These are phyloP conservation scores for Oncopodura yosiiana DNA, from an alignment of 1,140 invertebrate genomes.

Conservation along the genomic window DNA sequence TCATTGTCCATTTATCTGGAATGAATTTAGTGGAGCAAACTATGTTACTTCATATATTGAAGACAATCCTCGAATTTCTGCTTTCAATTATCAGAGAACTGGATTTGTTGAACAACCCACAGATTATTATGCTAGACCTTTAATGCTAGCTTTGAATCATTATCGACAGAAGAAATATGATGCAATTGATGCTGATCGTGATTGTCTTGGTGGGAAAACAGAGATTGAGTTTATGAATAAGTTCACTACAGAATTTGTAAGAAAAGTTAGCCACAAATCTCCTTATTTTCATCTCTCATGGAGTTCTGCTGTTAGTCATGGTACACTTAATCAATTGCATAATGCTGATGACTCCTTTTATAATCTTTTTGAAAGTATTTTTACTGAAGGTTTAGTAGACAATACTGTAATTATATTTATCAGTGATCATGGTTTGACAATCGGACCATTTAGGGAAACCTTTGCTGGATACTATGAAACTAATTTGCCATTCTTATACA, in stretches of 20 bases:
- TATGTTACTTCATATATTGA: conserved; percentile 41
- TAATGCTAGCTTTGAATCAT: conserved; percentile 44
- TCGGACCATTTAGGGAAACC: neutral
- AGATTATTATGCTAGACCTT: conserved; percentile 71
- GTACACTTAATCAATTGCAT: conserved; percentile 18
- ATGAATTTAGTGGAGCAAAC: conserved; percentile 36
- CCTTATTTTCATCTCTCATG: conserved; percentile 28
- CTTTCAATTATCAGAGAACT: conserved; percentile 59
- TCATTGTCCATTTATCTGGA: conserved; percentile 41
- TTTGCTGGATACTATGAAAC: neutral
- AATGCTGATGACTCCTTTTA: neutral
- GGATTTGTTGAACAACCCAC: conserved; percentile 70
- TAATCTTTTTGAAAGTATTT: neutral
- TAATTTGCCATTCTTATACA: conserved; percentile 64
- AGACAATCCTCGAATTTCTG: conserved; percentile 39
- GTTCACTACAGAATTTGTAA: neutral
- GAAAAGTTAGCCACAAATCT: neutral
- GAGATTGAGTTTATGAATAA: neutral
- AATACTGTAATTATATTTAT: neutral
- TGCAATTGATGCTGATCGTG: conserved; percentile 6
- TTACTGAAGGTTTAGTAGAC: neutral
- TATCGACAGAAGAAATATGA: conserved; percentile 12
- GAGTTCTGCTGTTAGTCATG: conserved; percentile 33
- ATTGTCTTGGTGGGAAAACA: neutral
- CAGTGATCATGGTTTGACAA: neutral